phyloP scores from a whole-genome alignment of 2,113 vertebrate genomes.

The Scalopus aquaticus region DNA sequence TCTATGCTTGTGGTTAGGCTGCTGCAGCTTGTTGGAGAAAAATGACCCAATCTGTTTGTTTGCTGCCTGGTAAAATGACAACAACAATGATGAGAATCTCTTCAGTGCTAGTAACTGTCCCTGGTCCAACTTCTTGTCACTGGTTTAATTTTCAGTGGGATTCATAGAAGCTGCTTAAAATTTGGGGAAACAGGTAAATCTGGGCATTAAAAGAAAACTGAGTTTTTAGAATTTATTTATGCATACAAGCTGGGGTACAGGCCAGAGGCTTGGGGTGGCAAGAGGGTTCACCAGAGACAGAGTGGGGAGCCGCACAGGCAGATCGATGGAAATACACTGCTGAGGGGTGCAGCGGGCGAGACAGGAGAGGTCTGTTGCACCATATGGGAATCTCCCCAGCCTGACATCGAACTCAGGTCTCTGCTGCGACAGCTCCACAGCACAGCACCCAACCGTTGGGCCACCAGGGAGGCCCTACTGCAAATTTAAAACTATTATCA shows the following conservation, averaged over 20 bases:
- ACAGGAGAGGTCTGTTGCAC: too few relatives aligned
- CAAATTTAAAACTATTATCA: neutral
- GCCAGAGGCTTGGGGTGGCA: too few relatives aligned
- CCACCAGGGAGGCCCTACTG: too few relatives aligned
- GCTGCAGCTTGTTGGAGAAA: neutral
- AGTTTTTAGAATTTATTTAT: neutral
- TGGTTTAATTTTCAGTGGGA: neutral
- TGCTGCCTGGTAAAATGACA: neutral
- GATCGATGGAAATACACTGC: too few relatives aligned
- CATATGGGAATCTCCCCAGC: too few relatives aligned
- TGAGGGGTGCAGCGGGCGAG: too few relatives aligned
- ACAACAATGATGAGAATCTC: neutral
- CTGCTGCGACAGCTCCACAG: too few relatives aligned
- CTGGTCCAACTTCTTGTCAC: neutral
- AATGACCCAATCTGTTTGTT: neutral
- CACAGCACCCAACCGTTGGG: too few relatives aligned
- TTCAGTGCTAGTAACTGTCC: neutral
- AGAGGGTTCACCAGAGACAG: too few relatives aligned
- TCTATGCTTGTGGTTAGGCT: slow-evolving; percentile 39
- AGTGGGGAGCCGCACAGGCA: too few relatives aligned
- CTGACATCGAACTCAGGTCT: too few relatives aligned
- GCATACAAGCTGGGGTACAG: too few relatives aligned
- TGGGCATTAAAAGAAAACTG: slow-evolving; percentile 3
- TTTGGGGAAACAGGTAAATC: neutral
- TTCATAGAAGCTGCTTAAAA: neutral